Evolutionary conservation across 2,797 vertebrate species (phyloP), one percentile per base, ranked within the genome.

Genomic region (Alfaro cultratus): DNA sequence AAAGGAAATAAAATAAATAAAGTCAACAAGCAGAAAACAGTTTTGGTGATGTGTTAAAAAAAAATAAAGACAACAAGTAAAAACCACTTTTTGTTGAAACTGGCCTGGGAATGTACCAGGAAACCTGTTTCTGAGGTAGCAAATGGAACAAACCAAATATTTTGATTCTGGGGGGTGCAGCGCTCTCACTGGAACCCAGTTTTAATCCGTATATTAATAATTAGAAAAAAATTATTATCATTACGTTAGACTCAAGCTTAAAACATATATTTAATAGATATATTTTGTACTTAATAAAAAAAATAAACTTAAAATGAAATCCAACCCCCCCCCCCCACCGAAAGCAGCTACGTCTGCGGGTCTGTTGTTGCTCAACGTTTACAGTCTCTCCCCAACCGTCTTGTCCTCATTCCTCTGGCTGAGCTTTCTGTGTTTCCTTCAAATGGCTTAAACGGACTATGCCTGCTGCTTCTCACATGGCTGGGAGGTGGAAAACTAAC

Each of bases 381-480:
- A 49, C 71, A 1, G 62, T 71, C 41, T 49, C 60, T 87, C 84
- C 77, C 18, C 62, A 12, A 16, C 26, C 47, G 62, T 60, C n/a
- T n/a, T 73, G 18, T 29, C 9, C 8, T 46, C 1, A 6, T 67
- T 75, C 26, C 45, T 79, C 31, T 31, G 21, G 23, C 51, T 16
- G 47, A 73, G 31, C 23, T 73, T 26, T 73, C 12, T 51, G 12
- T 36, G 31, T 39, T 12, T 74, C 15, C 49, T 75, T 23, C 34
- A 46, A 60, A 94, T 93, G 91, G 77, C 87, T 57, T 90, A 49
- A 86, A 46, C 23, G 31, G 73, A 70, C 47, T 55, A 78, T 75
- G 68, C 82, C 10, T 55, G 53, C 45, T 81, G n/a, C n/a, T 57
- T 81, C 49, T 88, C 89, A 88, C 85, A 93, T 93, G 94, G 88